Evolutionary conservation across 2,797 vertebrate genomes (phyloP).

Genomic region (Sus cebifrons): DNA sequence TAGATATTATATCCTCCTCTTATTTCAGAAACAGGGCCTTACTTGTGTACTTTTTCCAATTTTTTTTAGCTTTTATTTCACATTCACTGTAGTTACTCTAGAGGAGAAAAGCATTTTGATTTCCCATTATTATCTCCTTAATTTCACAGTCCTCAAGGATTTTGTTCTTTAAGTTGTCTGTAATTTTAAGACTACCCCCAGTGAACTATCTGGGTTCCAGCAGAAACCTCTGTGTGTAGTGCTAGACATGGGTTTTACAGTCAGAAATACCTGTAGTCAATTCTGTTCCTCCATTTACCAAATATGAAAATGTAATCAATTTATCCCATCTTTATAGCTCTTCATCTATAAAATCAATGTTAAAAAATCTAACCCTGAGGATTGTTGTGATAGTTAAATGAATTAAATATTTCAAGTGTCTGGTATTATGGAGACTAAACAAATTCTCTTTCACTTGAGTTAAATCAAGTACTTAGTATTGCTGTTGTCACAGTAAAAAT

Average conservation of each 20-base stretch:
- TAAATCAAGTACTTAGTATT: neutral
- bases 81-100: neutral
- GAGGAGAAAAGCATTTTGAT: neutral
- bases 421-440: neutral
- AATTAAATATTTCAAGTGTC: constrained; percentile 10
- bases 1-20: neutral
- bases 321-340: neutral
- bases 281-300: neutral
- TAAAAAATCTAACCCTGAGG: neutral
- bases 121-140: neutral
- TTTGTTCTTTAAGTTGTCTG: neutral
- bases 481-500: neutral
- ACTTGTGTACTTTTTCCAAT: neutral
- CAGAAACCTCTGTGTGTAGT: neutral
- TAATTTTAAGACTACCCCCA: neutral
- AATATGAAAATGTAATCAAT: neutral
- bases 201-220: neutral
- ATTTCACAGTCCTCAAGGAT: neutral
- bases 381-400: constrained; percentile 21
- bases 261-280: neutral
- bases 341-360: neutral
- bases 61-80: neutral
- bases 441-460: constrained; percentile 48
- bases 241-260: neutral
- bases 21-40: neutral